phyloP scores from a whole-genome alignment of 2,888 invertebrate genomes.

The Drosophila meridionalis region DNA sequence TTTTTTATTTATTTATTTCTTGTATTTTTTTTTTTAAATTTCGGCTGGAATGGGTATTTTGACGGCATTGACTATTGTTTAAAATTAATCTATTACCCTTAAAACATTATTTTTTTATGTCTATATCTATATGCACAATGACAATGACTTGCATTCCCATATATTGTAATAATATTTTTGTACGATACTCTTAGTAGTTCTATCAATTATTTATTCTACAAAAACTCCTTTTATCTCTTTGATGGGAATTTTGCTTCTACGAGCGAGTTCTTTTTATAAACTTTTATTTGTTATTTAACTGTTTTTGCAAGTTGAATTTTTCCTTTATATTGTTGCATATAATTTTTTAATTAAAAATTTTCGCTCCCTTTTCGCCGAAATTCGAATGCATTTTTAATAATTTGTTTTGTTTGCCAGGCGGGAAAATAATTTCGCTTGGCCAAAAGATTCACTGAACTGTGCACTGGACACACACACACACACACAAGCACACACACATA shows the following conservation, averaged over 20 bases:
- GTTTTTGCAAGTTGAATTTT: constrained; percentile 1
- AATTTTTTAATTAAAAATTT: constrained; percentile 72
- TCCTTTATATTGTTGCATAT: constrained; percentile 17
- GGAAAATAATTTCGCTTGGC: constrained; percentile 69
- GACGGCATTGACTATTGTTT: too few species aligned
- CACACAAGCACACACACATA: constrained; percentile 18
- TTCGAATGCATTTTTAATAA: constrained; percentile 75
- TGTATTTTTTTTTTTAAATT: too few species aligned
- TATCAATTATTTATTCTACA: background rate
- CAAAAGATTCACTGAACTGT: constrained; percentile 77
- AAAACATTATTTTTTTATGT: too few species aligned
- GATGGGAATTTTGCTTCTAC: background rate
- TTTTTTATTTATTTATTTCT: too few species aligned
- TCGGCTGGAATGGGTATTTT: too few species aligned
- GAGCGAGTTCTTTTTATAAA: background rate
- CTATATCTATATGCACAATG: too few species aligned
- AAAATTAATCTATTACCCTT: too few species aligned
- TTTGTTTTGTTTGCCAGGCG: constrained; percentile 74
- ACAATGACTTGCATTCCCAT: too few species aligned
- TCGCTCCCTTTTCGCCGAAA: constrained; percentile 43
- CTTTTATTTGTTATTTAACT: background rate
- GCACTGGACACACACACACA: constrained; percentile 43
- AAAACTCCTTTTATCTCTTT: background rate
- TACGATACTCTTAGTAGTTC: background rate
- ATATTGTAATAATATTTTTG: too few species aligned